Evolutionary conservation across 2,888 invertebrate species (phyloP), one percentile per base, ranked within the genome.

Genomic region (Sthenelais limicola): DNA sequence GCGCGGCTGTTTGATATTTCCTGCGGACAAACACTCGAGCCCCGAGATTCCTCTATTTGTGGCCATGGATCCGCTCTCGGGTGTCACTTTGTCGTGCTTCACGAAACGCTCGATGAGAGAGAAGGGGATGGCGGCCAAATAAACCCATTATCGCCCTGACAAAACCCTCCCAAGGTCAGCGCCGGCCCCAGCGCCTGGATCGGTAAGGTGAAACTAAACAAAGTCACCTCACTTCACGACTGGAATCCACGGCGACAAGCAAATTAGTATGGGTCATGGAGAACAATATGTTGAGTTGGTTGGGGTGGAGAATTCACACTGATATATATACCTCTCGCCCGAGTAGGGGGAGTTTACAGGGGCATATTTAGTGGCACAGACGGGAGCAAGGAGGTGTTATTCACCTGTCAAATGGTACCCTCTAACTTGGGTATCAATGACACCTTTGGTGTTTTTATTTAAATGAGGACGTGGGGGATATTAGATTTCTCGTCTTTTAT

Each of bases 191-290:
- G 56, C 30, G 30, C n/a, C 9, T 32, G 9, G n/a, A 12, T n/a
- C n/a, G 26, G 62, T 62, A 62, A 62, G 62, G 38, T 62, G 62
- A 62, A 33, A 35, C 62, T 62, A 38, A 35, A 38, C 62, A 62
- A 62, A 62, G 35, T 62, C 62, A 12, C 38, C 62, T 24, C 35
- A 21, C 18, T n/a, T n/a, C 3, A 56, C 3, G 15, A 4, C 15
- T 24, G 32, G 56, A 56, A 56, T 32, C 35, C 38, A 35, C 35
- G 62, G 62, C 62, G 24, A 18, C 35, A 9, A 28, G 12, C 26
- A 35, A 62, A 62, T 62, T 62, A 62, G 62, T 35, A 21, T 38
- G 62, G 62, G 62, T 62, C 62, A 38, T 5, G 21, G 24, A 38
- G 35, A 62, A 38, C 56, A 62, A 35, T 38, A 4, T 28, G 12